Conservation (phyloP, 1,140 invertebrate genomes). For the Onthophagus taurus region DNA sequence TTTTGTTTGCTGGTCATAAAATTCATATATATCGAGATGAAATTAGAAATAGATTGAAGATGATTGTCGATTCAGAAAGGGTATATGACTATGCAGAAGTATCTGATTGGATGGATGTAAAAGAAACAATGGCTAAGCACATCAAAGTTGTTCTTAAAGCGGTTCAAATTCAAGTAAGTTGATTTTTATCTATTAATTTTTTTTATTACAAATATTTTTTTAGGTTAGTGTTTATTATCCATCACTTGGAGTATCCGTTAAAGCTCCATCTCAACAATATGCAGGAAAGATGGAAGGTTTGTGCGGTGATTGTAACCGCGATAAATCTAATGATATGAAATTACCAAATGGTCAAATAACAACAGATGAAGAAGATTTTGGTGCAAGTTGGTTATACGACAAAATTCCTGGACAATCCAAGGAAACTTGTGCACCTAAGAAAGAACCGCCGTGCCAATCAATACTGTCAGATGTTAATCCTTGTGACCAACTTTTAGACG, state of each 20-base stretch:
- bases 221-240: constrained; percentile 40
- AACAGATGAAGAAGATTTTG: constrained; percentile 44
- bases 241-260: constrained; percentile 39
- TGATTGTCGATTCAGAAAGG: constrained; percentile 34
- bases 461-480: constrained; percentile 48
- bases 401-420: constrained; percentile 22
- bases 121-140: constrained; percentile 33
- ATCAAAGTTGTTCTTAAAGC: constrained; percentile 37
- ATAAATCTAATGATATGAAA: constrained; percentile 53
- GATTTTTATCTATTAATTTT: constrained; percentile 1
- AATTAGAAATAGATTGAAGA: constrained; percentile 25
- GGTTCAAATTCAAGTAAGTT: constrained; percentile 37
- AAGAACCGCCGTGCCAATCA: constrained; percentile 41
- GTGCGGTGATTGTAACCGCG: constrained; percentile 67
- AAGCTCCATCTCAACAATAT: constrained; percentile 61
- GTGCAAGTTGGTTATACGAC: constrained; percentile 51
- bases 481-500: constrained; percentile 53
- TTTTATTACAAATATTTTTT: neutral
- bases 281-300: constrained; percentile 63
- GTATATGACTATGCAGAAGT: constrained; percentile 34
- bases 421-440: constrained; percentile 28
- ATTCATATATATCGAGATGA: constrained; percentile 25
- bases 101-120: constrained; percentile 37
- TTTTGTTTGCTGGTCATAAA: constrained; percentile 54
- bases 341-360: constrained; percentile 42